These are phyloP conservation scores for Novumbra hubbsi DNA, from an alignment of 2,797 vertebrate genomes.

Conservation along the genomic window DNA sequence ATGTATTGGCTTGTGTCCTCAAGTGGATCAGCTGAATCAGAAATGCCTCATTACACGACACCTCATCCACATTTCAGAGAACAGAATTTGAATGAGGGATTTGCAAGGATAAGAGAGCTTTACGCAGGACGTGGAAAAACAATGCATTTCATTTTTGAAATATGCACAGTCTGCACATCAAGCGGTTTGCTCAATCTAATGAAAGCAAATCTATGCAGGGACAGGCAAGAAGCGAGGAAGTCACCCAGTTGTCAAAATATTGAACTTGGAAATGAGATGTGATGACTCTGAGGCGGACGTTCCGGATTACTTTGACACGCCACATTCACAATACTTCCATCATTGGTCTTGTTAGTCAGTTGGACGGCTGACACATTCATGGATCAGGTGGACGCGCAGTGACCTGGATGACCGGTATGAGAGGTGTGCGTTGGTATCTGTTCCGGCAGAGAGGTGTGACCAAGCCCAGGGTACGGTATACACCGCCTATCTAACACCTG, in stretches of 20 bases:
- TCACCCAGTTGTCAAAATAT: not conserved
- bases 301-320: not conserved
- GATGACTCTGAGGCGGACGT: not conserved
- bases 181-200: slow-evolving; percentile 2
- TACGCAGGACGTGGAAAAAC: not conserved
- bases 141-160: not conserved
- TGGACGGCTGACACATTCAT: not conserved
- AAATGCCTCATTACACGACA: not conserved
- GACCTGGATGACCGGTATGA: not conserved
- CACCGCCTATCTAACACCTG: too few relatives aligned
- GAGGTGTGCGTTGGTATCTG: too few relatives aligned
- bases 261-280: slow-evolving; percentile 2
- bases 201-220: not conserved
- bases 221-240: not conserved
- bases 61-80: slow-evolving; percentile 7
- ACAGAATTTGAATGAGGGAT: slow-evolving; percentile 1
- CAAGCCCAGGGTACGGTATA: too few relatives aligned
- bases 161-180: not conserved
- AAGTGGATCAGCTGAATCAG: not conserved
- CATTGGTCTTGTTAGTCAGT: not conserved
- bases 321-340: not conserved
- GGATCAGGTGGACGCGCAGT: not conserved
- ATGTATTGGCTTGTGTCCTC: not conserved
- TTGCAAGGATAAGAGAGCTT: not conserved
- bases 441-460: not conserved